A percentile compares a stretch with the other conserved stretches of the same genome.
These are phyloP conservation scores for Epizoanthus stellaris DNA, from an alignment of 92 coral and sea anemone genomes.

Conservation along the genomic window DNA sequence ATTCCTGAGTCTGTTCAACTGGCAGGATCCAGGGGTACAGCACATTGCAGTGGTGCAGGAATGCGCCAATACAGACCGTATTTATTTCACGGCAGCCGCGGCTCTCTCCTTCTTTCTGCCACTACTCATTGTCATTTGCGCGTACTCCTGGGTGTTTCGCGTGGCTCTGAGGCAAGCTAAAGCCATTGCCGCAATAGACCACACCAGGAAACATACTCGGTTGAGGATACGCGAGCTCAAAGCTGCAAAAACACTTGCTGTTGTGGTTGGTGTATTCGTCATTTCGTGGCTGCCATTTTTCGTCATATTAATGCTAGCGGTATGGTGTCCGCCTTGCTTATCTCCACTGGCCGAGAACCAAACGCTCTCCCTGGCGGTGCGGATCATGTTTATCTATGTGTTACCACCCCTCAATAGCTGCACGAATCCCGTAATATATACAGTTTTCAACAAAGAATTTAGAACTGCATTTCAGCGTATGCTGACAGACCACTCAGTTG, in stretches of 20 bases:
- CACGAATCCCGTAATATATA: conserved; percentile 88
- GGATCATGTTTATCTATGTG: conserved; percentile 72
- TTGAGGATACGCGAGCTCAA: conserved; percentile 65
- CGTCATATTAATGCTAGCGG: conserved; percentile 46
- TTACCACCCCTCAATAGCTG: conserved; percentile 89
- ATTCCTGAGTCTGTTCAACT: conserved; percentile 68
- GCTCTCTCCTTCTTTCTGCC: conserved; percentile 82
- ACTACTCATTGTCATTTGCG: conserved; percentile 71
- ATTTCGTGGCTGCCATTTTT: conserved; percentile 78
- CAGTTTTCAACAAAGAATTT: conserved; percentile 92
- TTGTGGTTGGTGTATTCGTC: conserved; percentile 76
- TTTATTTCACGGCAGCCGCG: conserved; percentile 80
- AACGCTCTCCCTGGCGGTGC: conserved; percentile 53
- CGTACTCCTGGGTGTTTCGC: conserved; percentile 82
- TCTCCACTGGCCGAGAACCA: conserved; percentile 54
- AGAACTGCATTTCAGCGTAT: conserved; percentile 80
- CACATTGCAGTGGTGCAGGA: conserved; percentile 38
- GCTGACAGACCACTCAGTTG: conserved; percentile 29
- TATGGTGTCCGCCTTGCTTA: conserved; percentile 48
- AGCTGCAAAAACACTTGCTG: conserved; percentile 70
- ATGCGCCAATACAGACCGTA: conserved; percentile 69
- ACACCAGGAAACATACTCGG: neutral
- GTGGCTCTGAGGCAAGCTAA: conserved; percentile 88
- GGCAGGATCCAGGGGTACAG: conserved; percentile 55
- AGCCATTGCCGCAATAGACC: conserved; percentile 57